These are phyloP conservation scores for Microtus pennsylvanicus DNA, from an alignment of 2,113 vertebrate genomes.

Conservation along the genomic window DNA sequence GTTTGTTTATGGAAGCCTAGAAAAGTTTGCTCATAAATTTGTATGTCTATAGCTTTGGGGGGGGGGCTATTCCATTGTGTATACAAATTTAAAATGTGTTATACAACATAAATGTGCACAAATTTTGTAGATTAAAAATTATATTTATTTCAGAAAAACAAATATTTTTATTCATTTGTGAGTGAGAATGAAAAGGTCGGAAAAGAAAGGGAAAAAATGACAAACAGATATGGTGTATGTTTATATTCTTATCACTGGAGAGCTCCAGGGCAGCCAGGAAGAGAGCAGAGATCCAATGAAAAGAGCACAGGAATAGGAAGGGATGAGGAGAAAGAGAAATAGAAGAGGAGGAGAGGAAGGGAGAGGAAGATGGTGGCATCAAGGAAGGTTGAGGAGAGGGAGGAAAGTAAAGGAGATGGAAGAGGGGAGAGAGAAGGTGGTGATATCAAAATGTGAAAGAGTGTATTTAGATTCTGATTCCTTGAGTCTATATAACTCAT, in stretches of 20 bases:
- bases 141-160: not conserved
- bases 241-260: not conserved
- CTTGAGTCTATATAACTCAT: slow-evolving; percentile 29
- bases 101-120: not conserved
- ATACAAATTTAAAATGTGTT: not conserved
- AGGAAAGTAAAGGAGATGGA: not conserved
- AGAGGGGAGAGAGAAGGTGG: not conserved
- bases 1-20: not conserved
- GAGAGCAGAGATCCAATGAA: not conserved
- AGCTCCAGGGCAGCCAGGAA: not conserved
- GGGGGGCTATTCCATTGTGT: not conserved
- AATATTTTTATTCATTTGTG: not conserved
- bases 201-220: not conserved
- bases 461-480: not conserved
- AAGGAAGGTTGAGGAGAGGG: not conserved
- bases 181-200: not conserved
- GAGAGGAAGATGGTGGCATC: not conserved
- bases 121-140: not conserved
- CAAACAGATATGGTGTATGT: not conserved
- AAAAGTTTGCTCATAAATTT: not conserved
- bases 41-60: not conserved
- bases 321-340: too few species aligned
- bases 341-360: not conserved
- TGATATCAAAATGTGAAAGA: slow-evolving; percentile 22
- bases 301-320: not conserved